Conservation (phyloP, 2,888 invertebrate genomes). For the Tipula confusa region DNA sequence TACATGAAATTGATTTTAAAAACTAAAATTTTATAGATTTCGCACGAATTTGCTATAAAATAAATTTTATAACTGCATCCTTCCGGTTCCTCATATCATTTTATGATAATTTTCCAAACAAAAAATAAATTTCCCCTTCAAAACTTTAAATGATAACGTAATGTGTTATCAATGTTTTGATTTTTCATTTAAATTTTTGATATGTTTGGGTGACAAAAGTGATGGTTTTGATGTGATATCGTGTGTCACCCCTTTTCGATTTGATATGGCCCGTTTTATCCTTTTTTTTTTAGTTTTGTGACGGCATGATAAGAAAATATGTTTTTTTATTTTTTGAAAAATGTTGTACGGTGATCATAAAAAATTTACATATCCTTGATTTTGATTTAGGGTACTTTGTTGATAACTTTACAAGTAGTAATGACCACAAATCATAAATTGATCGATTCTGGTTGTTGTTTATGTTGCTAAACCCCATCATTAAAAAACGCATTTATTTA, state of each 20-base stretch:
- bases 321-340: neutral
- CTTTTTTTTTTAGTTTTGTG: neutral
- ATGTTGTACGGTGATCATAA: neutral
- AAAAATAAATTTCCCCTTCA: neutral
- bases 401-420: neutral
- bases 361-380: neutral
- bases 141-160: neutral
- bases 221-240: neutral
- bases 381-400: neutral
- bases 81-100: neutral
- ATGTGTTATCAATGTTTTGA: slow-evolving; percentile 25
- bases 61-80: neutral
- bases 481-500: too few relatives aligned
- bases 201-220: neutral
- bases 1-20: too few relatives aligned
- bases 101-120: neutral
- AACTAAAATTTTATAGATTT: neutral
- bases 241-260: neutral
- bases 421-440: neutral
- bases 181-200: neutral
- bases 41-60: neutral
- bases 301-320: neutral
- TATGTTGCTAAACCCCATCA: neutral
- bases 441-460: neutral
- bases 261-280: neutral